A percentile compares a stretch with the other conserved stretches of the same genome.
phyloP scores from a whole-genome alignment of 1,140 invertebrate genomes.

The Halictus rubicundus region DNA sequence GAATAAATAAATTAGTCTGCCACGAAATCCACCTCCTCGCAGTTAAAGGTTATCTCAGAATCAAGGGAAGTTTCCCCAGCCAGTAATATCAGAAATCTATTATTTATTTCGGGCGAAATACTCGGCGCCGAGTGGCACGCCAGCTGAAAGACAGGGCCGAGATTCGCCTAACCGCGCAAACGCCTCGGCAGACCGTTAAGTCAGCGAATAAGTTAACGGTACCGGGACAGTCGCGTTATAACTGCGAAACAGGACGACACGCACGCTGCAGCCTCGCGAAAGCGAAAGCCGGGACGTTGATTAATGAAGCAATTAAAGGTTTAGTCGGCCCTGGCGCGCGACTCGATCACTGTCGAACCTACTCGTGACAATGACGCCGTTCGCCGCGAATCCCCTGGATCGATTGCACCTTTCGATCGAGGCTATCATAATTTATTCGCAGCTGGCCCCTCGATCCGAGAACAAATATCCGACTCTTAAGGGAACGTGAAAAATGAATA shows the following conservation, averaged over 20 bases:
- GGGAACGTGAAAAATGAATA: too few relatives aligned
- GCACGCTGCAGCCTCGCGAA: conserved; percentile 17
- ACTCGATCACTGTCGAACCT: conserved; percentile 39
- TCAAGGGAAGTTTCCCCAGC: too few relatives aligned
- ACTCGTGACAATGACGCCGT: conserved; percentile 34
- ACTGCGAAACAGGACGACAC: conserved; percentile 8
- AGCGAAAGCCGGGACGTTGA: conserved; percentile 60
- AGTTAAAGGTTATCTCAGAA: too few relatives aligned
- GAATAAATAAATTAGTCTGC: too few relatives aligned
- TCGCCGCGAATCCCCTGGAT: conserved; percentile 49
- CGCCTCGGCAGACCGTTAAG: conserved; percentile 33
- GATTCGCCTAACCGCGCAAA: conserved; percentile 12
- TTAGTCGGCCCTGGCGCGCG: conserved; percentile 14
- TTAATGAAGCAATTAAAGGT: conserved; percentile 67
- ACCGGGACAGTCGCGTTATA: conserved; percentile 34
- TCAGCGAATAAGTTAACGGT: conserved; percentile 47
- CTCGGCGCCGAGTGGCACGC: background rate
- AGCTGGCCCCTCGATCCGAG: background rate
- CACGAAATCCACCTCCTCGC: too few relatives aligned
- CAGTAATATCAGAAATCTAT: too few relatives aligned
- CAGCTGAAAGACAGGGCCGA: background rate
- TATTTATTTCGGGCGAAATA: too few relatives aligned
- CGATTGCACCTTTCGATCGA: conserved; percentile 25
- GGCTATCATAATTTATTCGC: background rate
- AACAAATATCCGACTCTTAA: too few relatives aligned